phyloP scores from a whole-genome alignment of 2,113 vertebrate genomes.

The Lanius collurio region DNA sequence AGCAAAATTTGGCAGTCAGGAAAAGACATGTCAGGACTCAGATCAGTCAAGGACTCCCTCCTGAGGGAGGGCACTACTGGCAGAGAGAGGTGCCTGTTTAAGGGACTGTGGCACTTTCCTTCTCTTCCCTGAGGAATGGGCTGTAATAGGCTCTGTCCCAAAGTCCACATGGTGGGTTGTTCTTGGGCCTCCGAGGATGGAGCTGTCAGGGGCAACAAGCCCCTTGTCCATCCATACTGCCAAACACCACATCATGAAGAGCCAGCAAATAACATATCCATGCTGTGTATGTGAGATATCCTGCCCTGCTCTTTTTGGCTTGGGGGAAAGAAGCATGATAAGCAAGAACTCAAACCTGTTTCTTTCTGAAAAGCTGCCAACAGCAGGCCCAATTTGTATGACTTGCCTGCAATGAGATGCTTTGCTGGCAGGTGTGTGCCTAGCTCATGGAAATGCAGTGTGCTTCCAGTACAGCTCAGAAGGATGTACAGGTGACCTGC shows the following conservation, averaged over 20 bases:
- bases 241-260: fast-evolving
- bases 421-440: neutral
- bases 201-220: neutral
- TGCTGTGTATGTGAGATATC: fast-evolving
- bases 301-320: neutral
- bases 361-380: neutral
- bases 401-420: neutral
- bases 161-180: neutral
- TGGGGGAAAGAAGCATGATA: neutral
- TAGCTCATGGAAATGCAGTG: neutral
- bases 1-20: neutral
- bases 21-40: neutral
- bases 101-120: neutral
- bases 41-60: neutral
- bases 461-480: neutral
- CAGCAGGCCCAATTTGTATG: neutral
- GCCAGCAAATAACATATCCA: fast-evolving
- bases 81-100: neutral
- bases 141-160: neutral
- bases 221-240: fast-evolving
- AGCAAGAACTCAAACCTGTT: neutral
- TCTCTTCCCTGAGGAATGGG: neutral
- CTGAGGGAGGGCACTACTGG: neutral
- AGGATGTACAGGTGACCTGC: neutral
- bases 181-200: fast-evolving